Base-by-base conservation (phyloP, 1,140 invertebrate genomes). In the Aricia agestis region DNA sequence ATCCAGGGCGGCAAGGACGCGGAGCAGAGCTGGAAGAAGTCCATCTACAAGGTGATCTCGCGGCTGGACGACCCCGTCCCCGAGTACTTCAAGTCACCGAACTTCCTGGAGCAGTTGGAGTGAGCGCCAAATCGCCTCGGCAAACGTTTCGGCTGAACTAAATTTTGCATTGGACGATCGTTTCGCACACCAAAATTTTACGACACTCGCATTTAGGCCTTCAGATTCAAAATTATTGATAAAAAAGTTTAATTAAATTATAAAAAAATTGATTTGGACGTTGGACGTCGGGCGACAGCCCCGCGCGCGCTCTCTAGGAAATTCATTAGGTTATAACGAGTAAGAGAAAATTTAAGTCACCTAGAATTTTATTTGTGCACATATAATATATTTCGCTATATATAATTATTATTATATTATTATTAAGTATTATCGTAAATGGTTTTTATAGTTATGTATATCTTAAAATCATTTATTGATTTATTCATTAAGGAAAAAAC, bases 11-110 rank as follows among this genome's bases (percentile, higher is more conserved):
- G 97, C 73, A 98, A 99, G 92, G 99, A 99, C 93, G 92, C 95
- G 31, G 99, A 99, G 92, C 98, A 99, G 86, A 99, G 98, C 74
- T 99, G 99, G 99, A 99, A 99, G 94, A 99, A 99, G 92, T 96
- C 98, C 78, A 99, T 99, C 92, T 99, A 99, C 94, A 99, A 99
- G 93, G 96, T 99, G 79, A 99, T 99, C 87, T 98, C 98, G 76
- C 95, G 99, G 87, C 94, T 99, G 92, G 99, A 99, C 93, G 98
- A 99, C 91, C 95, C 96, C 58, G 97, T 99, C 76, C 99, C 99
- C 72, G 99, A 99, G 89, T 99, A 99, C 93, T 99, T 99, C 95
- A 99, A 99, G 93, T 98, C 97, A 78, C 97, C 98, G 61, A 98
- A 99, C 93, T 99, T 99, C 94, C 95, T 99, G 90, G 98, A 99